Percentiles rank a stretch among this genome's conserved stretches.
phyloP scores from a whole-genome alignment of 2,888 invertebrate species.

The Dryobota labecula region DNA sequence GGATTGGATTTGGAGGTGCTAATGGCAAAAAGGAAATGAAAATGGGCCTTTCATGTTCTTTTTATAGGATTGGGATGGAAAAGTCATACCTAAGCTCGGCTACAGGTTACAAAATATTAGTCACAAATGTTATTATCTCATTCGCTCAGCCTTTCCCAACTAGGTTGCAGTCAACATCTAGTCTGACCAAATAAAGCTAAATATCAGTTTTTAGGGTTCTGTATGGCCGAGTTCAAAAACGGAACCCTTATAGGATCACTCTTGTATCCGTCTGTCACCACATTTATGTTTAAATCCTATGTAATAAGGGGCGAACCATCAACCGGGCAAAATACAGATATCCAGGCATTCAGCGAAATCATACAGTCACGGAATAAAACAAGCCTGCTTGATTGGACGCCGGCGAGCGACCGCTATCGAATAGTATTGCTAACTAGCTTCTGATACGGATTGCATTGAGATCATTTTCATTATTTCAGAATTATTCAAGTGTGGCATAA shows the following conservation, averaged over 20 bases:
- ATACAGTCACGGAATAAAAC: conserved; percentile 62
- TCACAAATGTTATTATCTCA: no score
- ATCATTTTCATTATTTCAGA: conserved; percentile 11
- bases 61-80: background rate
- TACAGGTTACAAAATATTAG: no score
- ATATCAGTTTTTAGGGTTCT: background rate
- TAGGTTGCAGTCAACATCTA: no score
- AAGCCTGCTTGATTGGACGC: conserved; percentile 63
- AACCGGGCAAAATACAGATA: background rate
- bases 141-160: background rate
- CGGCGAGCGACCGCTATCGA: background rate
- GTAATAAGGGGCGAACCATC: no score
- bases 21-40: conserved; percentile 12
- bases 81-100: no score
- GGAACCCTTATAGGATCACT: no score
- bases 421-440: conserved; percentile 6
- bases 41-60: background rate
- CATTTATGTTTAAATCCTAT: no score
- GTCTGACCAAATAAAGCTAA: no score
- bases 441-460: background rate
- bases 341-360: conserved; percentile 6
- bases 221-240: no score
- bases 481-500: no score
- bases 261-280: no score
- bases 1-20: conserved; percentile 4